Evolutionary conservation across 2,113 vertebrate species (phyloP).

Genomic region (Andinoacara biseriatus): DNA sequence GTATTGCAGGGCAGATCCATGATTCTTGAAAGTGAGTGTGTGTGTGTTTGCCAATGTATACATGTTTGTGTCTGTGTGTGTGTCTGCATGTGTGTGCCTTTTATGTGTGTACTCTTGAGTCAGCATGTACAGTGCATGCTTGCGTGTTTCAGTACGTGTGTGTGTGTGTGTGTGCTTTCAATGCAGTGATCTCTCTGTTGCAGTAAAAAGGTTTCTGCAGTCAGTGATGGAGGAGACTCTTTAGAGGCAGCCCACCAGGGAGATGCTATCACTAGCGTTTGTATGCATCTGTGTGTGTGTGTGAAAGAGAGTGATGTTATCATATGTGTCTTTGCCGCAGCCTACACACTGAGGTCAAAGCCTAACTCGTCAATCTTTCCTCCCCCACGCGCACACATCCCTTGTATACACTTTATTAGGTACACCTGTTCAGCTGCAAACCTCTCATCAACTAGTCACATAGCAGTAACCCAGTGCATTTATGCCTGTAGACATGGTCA

Average conservation of each 20-base stretch:
- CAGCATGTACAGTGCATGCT: conserved; percentile 48
- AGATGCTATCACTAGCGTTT: conserved; percentile 60
- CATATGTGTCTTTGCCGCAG: conserved; percentile 65
- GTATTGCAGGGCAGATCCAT: conserved; percentile 16
- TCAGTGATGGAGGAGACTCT: conserved; percentile 77
- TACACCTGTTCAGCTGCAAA: background rate
- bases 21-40: conserved; percentile 9
- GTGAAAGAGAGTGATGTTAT: conserved; percentile 58
- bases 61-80: background rate
- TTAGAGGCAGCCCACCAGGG: conserved; percentile 65
- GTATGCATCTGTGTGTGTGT: conserved; percentile 25
- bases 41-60: background rate
- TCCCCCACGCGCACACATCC: background rate
- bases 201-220: conserved; percentile 71
- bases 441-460: background rate
- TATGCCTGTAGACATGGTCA: background rate
- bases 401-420: background rate
- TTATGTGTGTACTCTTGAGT: conserved; percentile 42
- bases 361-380: conserved; percentile 58
- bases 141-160: background rate
- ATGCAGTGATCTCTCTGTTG: conserved; percentile 58
- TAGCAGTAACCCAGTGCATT: background rate
- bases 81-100: background rate
- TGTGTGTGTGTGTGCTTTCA: conserved; percentile 6
- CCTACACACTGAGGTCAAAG: conserved; percentile 66